Evolutionary conservation across 2,888 invertebrate species (phyloP).

Genomic region (Parochlus steinenii): DNA sequence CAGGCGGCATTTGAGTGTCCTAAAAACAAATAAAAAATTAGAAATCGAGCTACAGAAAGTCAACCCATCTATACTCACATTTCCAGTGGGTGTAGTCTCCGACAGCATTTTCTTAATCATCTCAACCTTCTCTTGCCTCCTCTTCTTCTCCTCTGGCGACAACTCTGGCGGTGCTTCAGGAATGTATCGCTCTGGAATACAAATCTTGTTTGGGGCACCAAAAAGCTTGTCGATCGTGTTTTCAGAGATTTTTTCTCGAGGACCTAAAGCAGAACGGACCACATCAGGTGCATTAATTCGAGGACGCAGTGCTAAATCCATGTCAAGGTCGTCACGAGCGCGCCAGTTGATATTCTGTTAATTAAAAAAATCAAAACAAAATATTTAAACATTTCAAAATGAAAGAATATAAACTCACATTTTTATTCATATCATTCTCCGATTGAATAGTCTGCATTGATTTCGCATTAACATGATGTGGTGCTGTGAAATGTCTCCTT

Average conservation of each 20-base stretch:
- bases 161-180: constrained; percentile 78
- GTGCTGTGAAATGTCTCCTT: constrained; percentile 75
- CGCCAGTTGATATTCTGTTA: constrained; percentile 36
- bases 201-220: constrained; percentile 76
- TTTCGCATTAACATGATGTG: constrained; percentile 49
- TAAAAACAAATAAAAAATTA: constrained; percentile 15
- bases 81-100: constrained; percentile 38
- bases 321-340: constrained; percentile 69
- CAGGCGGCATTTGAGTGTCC: constrained; percentile 36
- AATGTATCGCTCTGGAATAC: constrained; percentile 82
- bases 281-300: constrained; percentile 70
- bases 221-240: constrained; percentile 74
- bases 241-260: constrained; percentile 35
- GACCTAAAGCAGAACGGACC: constrained; percentile 60
- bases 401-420: constrained; percentile 21
- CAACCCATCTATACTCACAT: constrained; percentile 20
- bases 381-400: neutral
- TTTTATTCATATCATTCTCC: constrained; percentile 31
- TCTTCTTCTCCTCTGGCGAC: constrained; percentile 69
- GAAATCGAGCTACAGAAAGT: neutral
- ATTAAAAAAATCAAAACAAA: constrained; percentile 8
- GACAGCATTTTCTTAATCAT: constrained; percentile 83
- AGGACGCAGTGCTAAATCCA: constrained; percentile 66
- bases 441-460: constrained; percentile 40
- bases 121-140: constrained; percentile 73